A percentile compares a stretch with the other conserved stretches of the same genome.
phyloP scores from a whole-genome alignment of 2,113 vertebrate species.

The Otis tarda region DNA sequence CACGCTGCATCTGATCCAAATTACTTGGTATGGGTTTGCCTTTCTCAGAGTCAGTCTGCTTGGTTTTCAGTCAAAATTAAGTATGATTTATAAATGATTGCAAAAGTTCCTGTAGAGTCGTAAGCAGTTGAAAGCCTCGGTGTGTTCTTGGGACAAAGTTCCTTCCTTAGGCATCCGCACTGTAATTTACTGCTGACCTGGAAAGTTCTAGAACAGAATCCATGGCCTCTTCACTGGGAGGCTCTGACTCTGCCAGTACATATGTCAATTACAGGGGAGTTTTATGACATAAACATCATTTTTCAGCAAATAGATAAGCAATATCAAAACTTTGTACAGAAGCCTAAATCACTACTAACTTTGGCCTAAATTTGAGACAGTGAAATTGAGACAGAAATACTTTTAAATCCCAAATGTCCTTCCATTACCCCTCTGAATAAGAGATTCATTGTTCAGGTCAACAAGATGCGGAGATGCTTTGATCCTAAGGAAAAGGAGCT shows the following conservation, averaged over 20 bases:
- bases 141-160: neutral
- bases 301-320: neutral
- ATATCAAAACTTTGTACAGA: neutral
- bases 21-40: neutral
- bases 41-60: neutral
- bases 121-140: neutral
- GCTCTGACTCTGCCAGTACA: neutral
- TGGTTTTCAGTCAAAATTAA: neutral
- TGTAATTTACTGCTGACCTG: neutral
- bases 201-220: neutral
- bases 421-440: neutral
- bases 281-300: neutral
- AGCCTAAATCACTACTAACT: neutral
- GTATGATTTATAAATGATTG: neutral
- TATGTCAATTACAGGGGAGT: neutral
- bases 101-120: neutral
- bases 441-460: neutral
- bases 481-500: neutral
- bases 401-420: neutral
- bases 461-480: neutral
- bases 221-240: neutral
- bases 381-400: neutral
- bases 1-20: neutral
- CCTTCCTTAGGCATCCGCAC: neutral
- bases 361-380: neutral